phyloP scores from a whole-genome alignment of 2,888 invertebrate species.

The Cheilosia variabilis region DNA sequence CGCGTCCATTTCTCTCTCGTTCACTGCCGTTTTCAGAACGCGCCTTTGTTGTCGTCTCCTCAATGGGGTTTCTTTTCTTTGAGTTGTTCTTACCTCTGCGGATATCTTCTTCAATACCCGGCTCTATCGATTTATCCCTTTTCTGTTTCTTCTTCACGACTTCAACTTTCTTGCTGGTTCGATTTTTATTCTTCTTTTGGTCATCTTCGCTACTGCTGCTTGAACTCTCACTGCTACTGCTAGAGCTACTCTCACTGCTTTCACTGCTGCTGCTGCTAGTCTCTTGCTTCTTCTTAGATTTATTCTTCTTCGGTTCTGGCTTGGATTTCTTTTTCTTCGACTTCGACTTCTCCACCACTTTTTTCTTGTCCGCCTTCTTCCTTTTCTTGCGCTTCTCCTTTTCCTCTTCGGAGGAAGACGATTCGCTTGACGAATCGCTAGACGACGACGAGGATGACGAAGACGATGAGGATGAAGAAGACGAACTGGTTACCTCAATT shows the following conservation, averaged over 20 bases:
- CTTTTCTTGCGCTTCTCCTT: conserved; percentile 75
- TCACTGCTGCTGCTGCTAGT: conserved; percentile 72
- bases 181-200: conserved; percentile 60
- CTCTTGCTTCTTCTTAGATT: conserved; percentile 70
- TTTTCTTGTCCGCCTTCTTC: conserved; percentile 73
- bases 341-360: conserved; percentile 51
- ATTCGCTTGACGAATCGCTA: conserved; percentile 68
- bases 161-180: conserved; percentile 14
- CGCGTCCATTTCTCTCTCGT: conserved; percentile 20
- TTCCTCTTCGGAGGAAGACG: conserved; percentile 75
- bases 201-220: conserved; percentile 55
- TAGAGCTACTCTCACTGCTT: conserved; percentile 55
- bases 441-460: conserved; percentile 76
- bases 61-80: conserved; percentile 56
- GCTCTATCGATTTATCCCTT: conserved; percentile 13
- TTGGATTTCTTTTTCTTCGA: conserved; percentile 70
- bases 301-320: conserved; percentile 76
- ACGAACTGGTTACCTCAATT: conserved; percentile 64
- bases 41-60: conserved; percentile 42
- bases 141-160: conserved; percentile 11
- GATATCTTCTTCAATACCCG: not conserved
- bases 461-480: conserved; percentile 70
- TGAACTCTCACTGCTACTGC: conserved; percentile 45
- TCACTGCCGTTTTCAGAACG: conserved; percentile 46
- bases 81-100: conserved; percentile 6